Base-by-base conservation (phyloP, 2,888 invertebrate species). In the Luperina nickerlii region DNA sequence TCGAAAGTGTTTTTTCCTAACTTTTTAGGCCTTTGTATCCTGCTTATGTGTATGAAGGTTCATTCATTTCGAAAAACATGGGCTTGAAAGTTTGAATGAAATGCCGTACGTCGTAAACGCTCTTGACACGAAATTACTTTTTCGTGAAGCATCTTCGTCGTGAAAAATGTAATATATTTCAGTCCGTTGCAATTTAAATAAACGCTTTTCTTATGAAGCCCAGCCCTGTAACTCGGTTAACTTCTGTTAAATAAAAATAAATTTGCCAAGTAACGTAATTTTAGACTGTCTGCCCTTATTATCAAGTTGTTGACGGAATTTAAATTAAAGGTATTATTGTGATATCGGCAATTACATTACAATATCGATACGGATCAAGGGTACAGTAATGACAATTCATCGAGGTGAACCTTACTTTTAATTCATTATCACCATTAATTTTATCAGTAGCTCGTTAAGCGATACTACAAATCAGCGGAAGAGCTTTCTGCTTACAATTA, bases 181-280 rank as follows among this genome's bases (percentile, higher is more conserved):
- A 79, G 81, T 84, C 85, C 76, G 76, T 71, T 79, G 79, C 89
- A 90, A 91, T 91, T 92, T 90, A 88, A 91, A 91, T 89, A 90
- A 90, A 90, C 78, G 89, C 83, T 88, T 86, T 88, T 88, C 42
- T 86, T 82, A 73, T 82, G 83, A 87, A 83, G 82, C 83, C 83
- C 81, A 83, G 81, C 65, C 79, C 74, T 76, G 81, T 83, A 89
- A 90, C 85, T 88, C 82, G 76, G 83, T 83, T 90, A 89, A 87
- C 86, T 88, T 76, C 6, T 79, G 81, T 85, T 86, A 87, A 91
- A 89, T 90, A 90, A 91, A 90, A 88, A 89, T 88, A 88, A 90
- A 89, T 89, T 90, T 82, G 76, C 76, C 85, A 78, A 77, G 89
- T 87, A 85, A 88, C 85, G 76, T 73, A 77, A 85, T 90, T 90